Percentiles rank a stretch among this genome's conserved stretches.
Conservation (phyloP, 2,888 invertebrate genomes). For the Caenorhabditis plicata region DNA sequence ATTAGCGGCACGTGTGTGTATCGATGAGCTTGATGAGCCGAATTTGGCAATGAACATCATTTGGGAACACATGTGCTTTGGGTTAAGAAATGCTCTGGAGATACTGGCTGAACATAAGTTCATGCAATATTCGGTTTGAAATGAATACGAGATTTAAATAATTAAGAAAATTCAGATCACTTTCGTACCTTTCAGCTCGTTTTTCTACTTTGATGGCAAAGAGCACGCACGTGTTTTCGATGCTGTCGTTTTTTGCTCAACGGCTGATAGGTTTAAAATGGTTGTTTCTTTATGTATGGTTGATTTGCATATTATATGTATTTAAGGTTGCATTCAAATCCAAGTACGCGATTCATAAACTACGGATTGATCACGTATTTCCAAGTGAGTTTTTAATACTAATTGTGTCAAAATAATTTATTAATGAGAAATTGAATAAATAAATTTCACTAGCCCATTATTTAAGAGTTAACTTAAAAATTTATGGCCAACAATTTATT, state of each 20-base stretch:
- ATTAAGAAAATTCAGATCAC: conserved; percentile 26
- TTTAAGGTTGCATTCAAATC: conserved; percentile 30
- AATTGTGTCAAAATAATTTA: too few species aligned
- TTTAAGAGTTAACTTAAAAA: too few species aligned
- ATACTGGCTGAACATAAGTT: conserved; percentile 30
- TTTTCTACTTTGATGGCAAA: conserved; percentile 26
- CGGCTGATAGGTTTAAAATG: conserved; percentile 26
- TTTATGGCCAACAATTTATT: too few species aligned
- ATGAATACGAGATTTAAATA: conserved; percentile 1
- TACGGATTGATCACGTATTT: conserved; percentile 26
- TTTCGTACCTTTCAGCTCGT: conserved; percentile 33
- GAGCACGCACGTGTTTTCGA: conserved; percentile 43
- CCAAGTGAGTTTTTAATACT: too few species aligned
- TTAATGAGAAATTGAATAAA: too few species aligned
- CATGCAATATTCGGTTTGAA: conserved; percentile 30
- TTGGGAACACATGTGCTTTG: conserved; percentile 37
- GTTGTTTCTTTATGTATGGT: not conserved
- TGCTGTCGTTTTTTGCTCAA: conserved; percentile 31
- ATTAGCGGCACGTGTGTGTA: conserved; percentile 35
- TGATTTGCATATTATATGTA: too few species aligned
- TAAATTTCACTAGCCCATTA: too few species aligned
- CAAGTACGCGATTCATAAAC: conserved; percentile 24
- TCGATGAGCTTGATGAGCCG: conserved; percentile 38
- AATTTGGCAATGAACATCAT: conserved; percentile 23
- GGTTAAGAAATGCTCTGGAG: conserved; percentile 31